phyloP scores from a whole-genome alignment of 2,888 invertebrate genomes.

The Yponomeuta sedellus region DNA sequence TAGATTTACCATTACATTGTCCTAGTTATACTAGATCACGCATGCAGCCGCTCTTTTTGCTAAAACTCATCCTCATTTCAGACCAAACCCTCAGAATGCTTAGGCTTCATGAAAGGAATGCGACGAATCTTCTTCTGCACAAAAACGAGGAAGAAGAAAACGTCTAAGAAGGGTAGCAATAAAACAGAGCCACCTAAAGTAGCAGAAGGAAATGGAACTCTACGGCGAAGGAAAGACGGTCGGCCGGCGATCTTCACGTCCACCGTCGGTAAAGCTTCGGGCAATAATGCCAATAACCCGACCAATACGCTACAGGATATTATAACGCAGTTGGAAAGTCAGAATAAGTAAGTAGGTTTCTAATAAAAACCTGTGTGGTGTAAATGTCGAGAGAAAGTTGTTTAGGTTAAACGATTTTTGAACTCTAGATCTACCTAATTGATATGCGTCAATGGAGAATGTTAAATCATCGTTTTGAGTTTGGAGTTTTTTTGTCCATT shows the following conservation, averaged over 20 bases:
- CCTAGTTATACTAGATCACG: too few relatives aligned
- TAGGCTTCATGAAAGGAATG: constrained; percentile 63
- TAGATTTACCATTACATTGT: too few relatives aligned
- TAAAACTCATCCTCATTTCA: constrained; percentile 30
- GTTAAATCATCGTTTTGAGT: too few relatives aligned
- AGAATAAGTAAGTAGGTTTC: constrained; percentile 67
- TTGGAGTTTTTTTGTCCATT: too few relatives aligned
- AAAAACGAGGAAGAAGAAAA: constrained; percentile 53
- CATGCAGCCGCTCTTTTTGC: too few relatives aligned
- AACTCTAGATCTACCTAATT: not conserved
- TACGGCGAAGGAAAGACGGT: constrained; percentile 35
- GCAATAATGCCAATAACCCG: constrained; percentile 66
- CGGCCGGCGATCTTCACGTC: constrained; percentile 60
- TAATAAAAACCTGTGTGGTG: not conserved
- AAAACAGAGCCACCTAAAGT: constrained; percentile 27
- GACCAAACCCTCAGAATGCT: constrained; percentile 58
- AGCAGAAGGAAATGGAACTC: constrained; percentile 27
- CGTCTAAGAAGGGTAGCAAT: constrained; percentile 34
- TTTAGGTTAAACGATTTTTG: not conserved
- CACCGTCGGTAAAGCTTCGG: constrained; percentile 65
- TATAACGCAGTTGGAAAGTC: constrained; percentile 82
- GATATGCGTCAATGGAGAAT: not conserved
- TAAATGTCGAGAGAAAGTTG: not conserved
- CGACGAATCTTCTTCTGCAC: constrained; percentile 68
- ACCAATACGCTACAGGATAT: constrained; percentile 81